Evolutionary conservation across 2,888 invertebrate genomes (phyloP), one percentile per base, ranked within the genome.

Genomic region (Sericinus montela): DNA sequence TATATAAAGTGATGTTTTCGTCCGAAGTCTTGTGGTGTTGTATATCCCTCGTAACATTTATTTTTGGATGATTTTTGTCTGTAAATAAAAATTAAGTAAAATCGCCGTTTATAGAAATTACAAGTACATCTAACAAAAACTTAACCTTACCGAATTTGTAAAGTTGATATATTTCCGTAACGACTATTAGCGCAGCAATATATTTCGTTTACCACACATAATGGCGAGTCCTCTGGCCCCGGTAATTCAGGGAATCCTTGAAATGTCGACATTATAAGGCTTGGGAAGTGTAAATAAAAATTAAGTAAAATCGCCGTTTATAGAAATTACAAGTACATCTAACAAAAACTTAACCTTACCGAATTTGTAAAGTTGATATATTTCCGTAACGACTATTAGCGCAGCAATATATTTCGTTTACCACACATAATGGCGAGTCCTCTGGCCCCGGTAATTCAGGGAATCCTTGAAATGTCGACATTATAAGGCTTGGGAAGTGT

Each of bases 61-160:
- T 92, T 57, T 90, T 89, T 0, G 95, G 95, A 78, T 94, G 93
- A 39, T 87, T 88, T 92, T 91, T 0, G 92, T 83, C 91, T 93
- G 68, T 54, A 85, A 83, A 19, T 34, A 44, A 52, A 46, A 40
- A 38, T 36, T 23, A 10, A 10, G 3, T n/a, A 34, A 30, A 45
- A 40, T 32, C 10, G 35, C 9, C 14, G 9, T 15, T 2, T 9
- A 15, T 9, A 35, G 25, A 25, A 25, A 6, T 6, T 25, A 6
- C 1, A 5, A 25, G 25, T 25, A 9, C 11, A 58, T 67, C 5
- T 19, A 19, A 2, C 19, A 2, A 19, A 19, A 19, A 19, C 65
- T 62, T 83, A 80, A 81, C 80, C 90, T 89, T 89, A 92, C 92
- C 63, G 90, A 66, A 61, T 89, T 90, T 1, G 92, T 92, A 67